These are phyloP conservation scores for Hemicentrotus pulcherrimus DNA, from an alignment of 35 echinoderm and acorn worm species.

Conservation along the genomic window DNA sequence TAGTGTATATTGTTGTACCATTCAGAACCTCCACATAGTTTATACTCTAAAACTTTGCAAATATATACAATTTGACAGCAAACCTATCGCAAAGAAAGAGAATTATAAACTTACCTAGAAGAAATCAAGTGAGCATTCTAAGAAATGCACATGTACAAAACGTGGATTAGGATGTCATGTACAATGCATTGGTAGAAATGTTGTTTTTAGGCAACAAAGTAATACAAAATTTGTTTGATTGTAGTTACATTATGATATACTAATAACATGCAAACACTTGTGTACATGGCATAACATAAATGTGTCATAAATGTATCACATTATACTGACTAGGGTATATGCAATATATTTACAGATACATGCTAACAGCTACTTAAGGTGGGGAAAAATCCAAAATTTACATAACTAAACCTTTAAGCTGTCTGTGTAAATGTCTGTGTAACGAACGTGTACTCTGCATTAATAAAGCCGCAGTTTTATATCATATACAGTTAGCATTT, in stretches of 20 bases:
- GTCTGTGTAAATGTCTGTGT: neutral
- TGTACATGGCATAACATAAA: neutral
- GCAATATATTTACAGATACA: neutral
- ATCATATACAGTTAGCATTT: neutral
- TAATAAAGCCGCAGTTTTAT: neutral
- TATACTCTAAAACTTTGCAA: neutral
- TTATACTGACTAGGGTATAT: neutral
- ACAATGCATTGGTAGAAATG: neutral
- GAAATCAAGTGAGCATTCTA: neutral
- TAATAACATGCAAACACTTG: no score
- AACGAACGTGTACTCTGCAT: neutral
- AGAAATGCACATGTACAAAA: neutral
- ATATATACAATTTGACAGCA: conserved; percentile 19
- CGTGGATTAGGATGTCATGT: neutral
- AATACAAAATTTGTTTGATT: neutral
- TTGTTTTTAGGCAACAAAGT: neutral
- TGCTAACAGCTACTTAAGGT: neutral
- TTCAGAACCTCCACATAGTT: neutral
- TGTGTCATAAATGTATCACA: neutral
- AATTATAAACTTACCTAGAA: neutral
- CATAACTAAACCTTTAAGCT: neutral
- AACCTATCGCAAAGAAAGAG: neutral
- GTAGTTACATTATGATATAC: neutral
- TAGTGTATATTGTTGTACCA: neutral
- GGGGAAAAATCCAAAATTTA: neutral